Evolutionary conservation across 2,888 invertebrate species (phyloP).

Genomic region (Tenthredo mesomela): DNA sequence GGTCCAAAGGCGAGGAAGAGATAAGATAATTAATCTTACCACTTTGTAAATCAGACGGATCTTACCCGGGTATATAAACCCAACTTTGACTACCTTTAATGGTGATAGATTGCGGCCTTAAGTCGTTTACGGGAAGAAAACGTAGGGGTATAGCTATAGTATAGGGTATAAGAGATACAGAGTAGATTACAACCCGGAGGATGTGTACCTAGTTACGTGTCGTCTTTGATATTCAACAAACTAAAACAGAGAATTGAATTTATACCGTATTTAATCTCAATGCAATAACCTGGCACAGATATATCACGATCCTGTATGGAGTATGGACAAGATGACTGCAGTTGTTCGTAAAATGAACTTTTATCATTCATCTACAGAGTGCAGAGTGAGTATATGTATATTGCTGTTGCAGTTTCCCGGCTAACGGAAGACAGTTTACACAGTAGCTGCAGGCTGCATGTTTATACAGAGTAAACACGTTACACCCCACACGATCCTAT

Average conservation of each 20-base stretch:
- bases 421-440: constrained; percentile 34
- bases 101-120: constrained; percentile 51
- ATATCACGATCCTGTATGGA: not conserved
- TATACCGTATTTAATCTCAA: not conserved
- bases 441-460: constrained; percentile 1
- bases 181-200: constrained; percentile 19
- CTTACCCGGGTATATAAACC: constrained; percentile 29
- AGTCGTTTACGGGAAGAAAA: constrained; percentile 31
- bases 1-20: constrained; percentile 51
- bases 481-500: constrained; percentile 17
- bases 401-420: not conserved
- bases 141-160: not conserved
- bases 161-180: not conserved
- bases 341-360: not conserved
- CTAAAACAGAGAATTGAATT: not conserved
- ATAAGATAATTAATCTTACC: constrained; percentile 68
- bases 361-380: not conserved
- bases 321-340: not conserved
- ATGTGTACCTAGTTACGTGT: not conserved
- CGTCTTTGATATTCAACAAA: constrained; percentile 7
- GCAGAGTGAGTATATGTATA: not conserved
- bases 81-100: constrained; percentile 55
- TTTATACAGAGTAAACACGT: constrained; percentile 19
- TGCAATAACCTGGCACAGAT: not conserved
- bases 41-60: constrained; percentile 61